phyloP scores from a whole-genome alignment of 1,140 invertebrate genomes.

The Zaprionus inermis region DNA sequence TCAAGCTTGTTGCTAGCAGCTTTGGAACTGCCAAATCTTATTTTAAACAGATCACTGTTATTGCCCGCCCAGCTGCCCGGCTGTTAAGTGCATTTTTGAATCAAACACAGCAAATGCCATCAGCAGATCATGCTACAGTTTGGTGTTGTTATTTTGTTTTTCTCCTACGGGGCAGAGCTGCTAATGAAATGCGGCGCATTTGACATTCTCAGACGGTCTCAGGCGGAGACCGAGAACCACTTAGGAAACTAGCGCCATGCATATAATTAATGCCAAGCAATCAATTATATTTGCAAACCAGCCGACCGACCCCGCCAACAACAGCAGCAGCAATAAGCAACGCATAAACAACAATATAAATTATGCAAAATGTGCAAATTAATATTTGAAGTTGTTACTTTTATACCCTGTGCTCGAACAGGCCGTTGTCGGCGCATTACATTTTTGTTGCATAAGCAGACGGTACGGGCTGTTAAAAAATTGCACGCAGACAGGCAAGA shows the following conservation, averaged over 20 bases:
- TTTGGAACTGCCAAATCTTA: background rate
- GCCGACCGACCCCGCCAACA: constrained; percentile 12
- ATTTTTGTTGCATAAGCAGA: constrained; percentile 59
- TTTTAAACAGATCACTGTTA: background rate
- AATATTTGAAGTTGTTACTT: constrained; percentile 62
- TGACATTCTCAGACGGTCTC: constrained; percentile 29
- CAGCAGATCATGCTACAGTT: constrained; percentile 38
- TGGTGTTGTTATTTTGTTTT: constrained; percentile 47
- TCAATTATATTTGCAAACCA: constrained; percentile 62
- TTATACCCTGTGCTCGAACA: constrained; percentile 45
- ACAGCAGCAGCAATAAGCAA: constrained; percentile 24
- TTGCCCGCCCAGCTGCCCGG: background rate
- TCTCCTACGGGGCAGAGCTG: constrained; percentile 30
- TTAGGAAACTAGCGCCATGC: constrained; percentile 48
- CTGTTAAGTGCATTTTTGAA: background rate
- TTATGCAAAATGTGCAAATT: constrained; percentile 75
- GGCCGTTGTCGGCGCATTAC: constrained; percentile 19
- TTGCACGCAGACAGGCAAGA: constrained; percentile 41
- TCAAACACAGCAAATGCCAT: background rate
- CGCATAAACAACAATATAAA: constrained; percentile 62
- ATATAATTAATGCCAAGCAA: constrained; percentile 68
- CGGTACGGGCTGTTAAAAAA: constrained; percentile 16
- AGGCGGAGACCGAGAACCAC: constrained; percentile 45
- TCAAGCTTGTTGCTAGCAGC: background rate
- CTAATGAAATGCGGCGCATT: constrained; percentile 56